These are phyloP conservation scores for Zaprionus taronus DNA, from an alignment of 1,140 invertebrate species.

Conservation along the genomic window DNA sequence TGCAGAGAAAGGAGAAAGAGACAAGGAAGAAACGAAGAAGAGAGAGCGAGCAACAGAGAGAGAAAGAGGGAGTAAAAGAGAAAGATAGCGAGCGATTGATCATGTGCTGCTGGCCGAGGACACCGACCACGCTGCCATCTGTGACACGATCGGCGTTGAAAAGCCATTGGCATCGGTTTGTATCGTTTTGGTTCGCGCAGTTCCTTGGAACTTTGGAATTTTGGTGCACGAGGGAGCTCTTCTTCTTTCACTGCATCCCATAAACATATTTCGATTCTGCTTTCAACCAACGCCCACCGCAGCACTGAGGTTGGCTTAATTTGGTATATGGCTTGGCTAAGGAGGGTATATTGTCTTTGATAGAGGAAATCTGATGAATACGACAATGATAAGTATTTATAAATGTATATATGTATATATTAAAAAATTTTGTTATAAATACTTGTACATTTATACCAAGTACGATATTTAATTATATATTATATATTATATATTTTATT, in stretches of 20 bases:
- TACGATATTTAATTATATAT: no score
- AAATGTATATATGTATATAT: no score
- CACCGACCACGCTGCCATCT: slow-evolving; percentile 48
- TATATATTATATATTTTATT: no score
- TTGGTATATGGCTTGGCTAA: slow-evolving; percentile 10
- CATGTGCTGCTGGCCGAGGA: slow-evolving; percentile 43
- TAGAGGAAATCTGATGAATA: background rate
- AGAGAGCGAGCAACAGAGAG: background rate
- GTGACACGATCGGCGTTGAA: slow-evolving; percentile 81
- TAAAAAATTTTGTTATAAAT: no score
- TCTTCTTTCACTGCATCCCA: background rate
- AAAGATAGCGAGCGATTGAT: slow-evolving; percentile 47
- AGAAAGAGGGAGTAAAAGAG: background rate
- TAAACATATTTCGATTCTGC: slow-evolving; percentile 50
- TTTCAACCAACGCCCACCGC: slow-evolving; percentile 74
- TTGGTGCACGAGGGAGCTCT: background rate
- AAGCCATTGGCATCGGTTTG: slow-evolving; percentile 31
- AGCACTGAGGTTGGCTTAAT: slow-evolving; percentile 50
- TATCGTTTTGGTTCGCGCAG: slow-evolving; percentile 45
- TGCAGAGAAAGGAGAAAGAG: background rate
- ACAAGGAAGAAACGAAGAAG: no score
- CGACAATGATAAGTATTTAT: no score
- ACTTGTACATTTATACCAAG: no score
- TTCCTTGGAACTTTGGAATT: slow-evolving; percentile 61
- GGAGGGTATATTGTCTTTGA: background rate